phyloP scores from a whole-genome alignment of 2,113 vertebrate genomes.

The Sitta europaea region DNA sequence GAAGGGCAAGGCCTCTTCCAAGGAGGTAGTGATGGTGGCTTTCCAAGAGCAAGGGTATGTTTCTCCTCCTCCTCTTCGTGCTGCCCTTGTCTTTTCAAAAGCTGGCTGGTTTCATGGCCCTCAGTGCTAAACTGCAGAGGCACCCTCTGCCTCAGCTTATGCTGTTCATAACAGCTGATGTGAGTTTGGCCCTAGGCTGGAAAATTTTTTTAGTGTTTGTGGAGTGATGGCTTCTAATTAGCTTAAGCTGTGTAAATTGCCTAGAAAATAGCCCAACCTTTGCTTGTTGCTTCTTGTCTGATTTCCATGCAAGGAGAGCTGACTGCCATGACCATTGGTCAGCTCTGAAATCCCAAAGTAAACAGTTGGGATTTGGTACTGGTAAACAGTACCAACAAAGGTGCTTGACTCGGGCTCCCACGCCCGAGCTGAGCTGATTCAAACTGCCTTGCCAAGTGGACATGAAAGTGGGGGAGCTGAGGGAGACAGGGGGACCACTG shows the following conservation, averaged over 20 bases:
- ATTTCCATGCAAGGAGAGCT: neutral
- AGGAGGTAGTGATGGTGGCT: neutral
- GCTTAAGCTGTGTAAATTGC: neutral
- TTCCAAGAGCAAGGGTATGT: slow-evolving; percentile 46
- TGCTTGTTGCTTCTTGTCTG: neutral
- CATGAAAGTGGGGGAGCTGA: neutral
- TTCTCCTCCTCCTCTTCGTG: neutral
- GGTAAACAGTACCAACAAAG: neutral
- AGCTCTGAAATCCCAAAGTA: neutral
- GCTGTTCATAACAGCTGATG: neutral
- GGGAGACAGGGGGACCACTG: neutral
- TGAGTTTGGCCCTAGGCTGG: neutral
- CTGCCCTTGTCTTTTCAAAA: neutral
- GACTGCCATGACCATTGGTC: neutral
- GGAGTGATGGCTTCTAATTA: neutral
- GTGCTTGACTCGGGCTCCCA: neutral
- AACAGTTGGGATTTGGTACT: neutral
- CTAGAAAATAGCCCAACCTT: neutral
- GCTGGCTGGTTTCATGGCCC: neutral
- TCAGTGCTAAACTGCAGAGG: neutral
- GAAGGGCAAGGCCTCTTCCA: neutral
- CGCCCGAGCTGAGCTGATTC: neutral
- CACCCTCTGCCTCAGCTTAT: neutral
- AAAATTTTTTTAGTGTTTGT: neutral
- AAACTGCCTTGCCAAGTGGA: neutral